Percentiles rank a stretch among this genome's conserved stretches.
phyloP scores from a whole-genome alignment of 2,113 vertebrate genomes.

The Peromyscus polionotus region DNA sequence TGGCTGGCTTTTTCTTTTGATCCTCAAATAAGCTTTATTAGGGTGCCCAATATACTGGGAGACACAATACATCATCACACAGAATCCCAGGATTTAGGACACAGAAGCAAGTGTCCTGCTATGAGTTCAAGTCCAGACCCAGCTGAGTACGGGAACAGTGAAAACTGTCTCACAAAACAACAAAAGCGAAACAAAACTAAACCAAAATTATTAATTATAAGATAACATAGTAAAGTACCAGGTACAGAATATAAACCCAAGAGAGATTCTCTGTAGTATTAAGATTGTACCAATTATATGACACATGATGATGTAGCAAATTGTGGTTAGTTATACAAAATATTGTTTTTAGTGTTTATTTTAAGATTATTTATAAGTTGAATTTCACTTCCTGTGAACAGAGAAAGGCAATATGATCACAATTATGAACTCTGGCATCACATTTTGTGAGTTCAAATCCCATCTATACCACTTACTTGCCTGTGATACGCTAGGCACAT shows the following conservation, averaged over 20 bases:
- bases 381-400: neutral
- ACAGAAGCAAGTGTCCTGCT: neutral
- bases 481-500: neutral
- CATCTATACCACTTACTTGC: neutral
- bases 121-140: too few relatives aligned
- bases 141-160: too few relatives aligned
- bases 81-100: neutral
- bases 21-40: too few relatives aligned
- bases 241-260: neutral
- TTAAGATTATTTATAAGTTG: neutral
- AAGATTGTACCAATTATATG: neutral
- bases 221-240: neutral
- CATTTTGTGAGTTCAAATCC: neutral
- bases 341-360: neutral
- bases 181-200: too few relatives aligned
- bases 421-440: neutral
- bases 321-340: neutral
- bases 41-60: too few relatives aligned
- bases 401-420: neutral
- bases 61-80: too few relatives aligned
- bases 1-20: too few relatives aligned
- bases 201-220: neutral
- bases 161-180: too few relatives aligned
- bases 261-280: neutral
- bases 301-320: neutral